Conservation (phyloP, 2,113 vertebrate genomes). For the Orientallactaga bullata region DNA sequence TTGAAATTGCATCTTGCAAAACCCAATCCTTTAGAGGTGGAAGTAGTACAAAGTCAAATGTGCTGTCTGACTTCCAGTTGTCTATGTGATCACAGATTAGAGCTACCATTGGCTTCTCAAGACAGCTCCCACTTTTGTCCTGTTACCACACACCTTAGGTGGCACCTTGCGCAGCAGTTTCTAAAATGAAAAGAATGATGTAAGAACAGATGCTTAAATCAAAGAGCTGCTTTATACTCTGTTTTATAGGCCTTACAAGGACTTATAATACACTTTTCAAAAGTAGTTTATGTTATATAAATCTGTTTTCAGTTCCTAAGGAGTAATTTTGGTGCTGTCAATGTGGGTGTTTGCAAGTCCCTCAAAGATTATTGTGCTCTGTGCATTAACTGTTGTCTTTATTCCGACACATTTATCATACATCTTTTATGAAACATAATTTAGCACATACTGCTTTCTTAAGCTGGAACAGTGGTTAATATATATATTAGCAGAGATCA, state of each 20-base stretch:
- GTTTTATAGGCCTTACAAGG: background rate
- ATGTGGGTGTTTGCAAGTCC: background rate
- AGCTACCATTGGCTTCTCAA: background rate
- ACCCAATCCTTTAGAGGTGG: background rate
- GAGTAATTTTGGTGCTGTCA: background rate
- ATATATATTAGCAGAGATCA: background rate
- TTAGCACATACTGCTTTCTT: conserved; percentile 32
- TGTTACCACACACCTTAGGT: background rate
- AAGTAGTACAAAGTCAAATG: conserved; percentile 1
- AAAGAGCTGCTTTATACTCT: background rate
- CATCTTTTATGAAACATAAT: conserved; percentile 32
- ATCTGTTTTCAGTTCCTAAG: conserved; percentile 20
- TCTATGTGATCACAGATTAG: background rate
- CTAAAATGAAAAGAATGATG: background rate
- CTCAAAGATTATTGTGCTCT: conserved; percentile 21
- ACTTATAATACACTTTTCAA: conserved; percentile 33
- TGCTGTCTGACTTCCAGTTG: background rate
- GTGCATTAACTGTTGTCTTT: conserved; percentile 27
- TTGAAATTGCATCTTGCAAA: conserved; percentile 32
- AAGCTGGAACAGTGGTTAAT: background rate
- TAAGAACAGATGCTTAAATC: background rate
- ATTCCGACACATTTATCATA: background rate
- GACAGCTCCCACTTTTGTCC: background rate
- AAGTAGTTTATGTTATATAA: conserved; percentile 29
- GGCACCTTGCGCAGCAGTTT: background rate